Evolutionary conservation across 2,888 invertebrate genomes (phyloP), one percentile per base, ranked within the genome.

Genomic region (Cyrtodaria siliqua): DNA sequence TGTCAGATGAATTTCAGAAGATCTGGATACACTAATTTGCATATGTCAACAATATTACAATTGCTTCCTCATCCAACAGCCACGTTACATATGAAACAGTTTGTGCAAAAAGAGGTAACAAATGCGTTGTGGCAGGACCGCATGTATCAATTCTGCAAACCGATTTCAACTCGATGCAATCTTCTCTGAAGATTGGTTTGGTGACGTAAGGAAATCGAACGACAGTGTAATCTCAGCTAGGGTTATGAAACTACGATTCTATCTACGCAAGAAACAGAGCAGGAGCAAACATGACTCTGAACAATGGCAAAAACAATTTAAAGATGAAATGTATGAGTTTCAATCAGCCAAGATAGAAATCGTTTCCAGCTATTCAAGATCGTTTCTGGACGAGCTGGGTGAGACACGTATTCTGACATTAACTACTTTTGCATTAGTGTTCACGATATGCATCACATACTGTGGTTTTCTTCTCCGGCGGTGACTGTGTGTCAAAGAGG

Each of bases 371-470:
- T 67, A 70, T 33, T 66, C 76, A 0, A 44, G 62, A 6, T 70
- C 76, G 2, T 71, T 71, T 27, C 57, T 67, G 16, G 66, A 76
- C 23, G 71, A 71, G 27, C 59, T 76, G 6, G 67, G 67, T 0
- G 62, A 67, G 76, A 76, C 53, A 71, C 70, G 1, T 76, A 60
- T 38, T 29, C 62, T 23, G 76, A 76, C 24, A 76, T 76, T 4
- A 70, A 61, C 0, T 57, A 67, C n/a, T 16, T 76, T 76, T 50
- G 62, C 71, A 2, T 59, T 76, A 2, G 76, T 56, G n/a, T 66
- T 76, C 55, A 71, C 70, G 0, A 67, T 76, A 9, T 71, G 71
- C n/a, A 61, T 76, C 18, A 76, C 76, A 12, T 76, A 71, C 38
- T 56, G 61, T 18, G 71, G 76, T 18, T 66, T 76, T 18, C 38